Evolutionary conservation across 2,113 vertebrate species (phyloP).

Genomic region (Cheirogaleus medius): DNA sequence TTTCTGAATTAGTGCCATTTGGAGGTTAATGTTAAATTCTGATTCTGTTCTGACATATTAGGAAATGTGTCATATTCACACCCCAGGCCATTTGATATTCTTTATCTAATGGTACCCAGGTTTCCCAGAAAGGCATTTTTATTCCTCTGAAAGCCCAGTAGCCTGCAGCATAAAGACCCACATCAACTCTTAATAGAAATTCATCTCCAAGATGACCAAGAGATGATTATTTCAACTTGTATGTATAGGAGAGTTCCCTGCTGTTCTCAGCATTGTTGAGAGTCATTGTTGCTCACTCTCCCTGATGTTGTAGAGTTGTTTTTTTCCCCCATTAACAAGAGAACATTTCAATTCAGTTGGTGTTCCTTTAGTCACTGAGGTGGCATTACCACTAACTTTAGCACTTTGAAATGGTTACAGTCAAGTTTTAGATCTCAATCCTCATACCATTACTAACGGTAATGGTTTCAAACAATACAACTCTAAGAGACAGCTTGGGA

Average conservation of each 20-base stretch:
- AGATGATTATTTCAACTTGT: conserved; percentile 65
- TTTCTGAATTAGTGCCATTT: conserved; percentile 35
- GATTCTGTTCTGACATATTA: conserved; percentile 46
- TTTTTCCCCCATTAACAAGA: conserved; percentile 69
- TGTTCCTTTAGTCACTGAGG: conserved; percentile 72
- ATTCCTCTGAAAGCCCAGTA: conserved; percentile 52
- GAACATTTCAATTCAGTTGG: conserved; percentile 79
- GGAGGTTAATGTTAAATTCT: conserved; percentile 35
- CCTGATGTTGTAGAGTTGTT: conserved; percentile 58
- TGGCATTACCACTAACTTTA: conserved; percentile 54
- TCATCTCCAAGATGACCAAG: conserved; percentile 54
- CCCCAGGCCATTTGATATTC: conserved; percentile 8
- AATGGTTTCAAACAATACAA: conserved; percentile 67
- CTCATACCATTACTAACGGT: conserved; percentile 54
- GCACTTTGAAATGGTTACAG: conserved; percentile 74
- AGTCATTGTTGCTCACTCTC: conserved; percentile 56
- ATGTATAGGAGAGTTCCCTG: conserved; percentile 47
- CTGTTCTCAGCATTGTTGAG: conserved; percentile 65
- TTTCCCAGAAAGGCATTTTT: conserved; percentile 39
- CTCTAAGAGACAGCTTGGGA: conserved; percentile 42
- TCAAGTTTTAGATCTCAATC: conserved; percentile 71
- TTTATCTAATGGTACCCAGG: conserved; percentile 21
- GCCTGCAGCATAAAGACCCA: conserved; percentile 53
- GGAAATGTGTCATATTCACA: conserved; percentile 33
- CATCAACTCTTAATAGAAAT: conserved; percentile 60